These are phyloP conservation scores for Labrus mixtus DNA, from an alignment of 2,113 vertebrate genomes.

Conservation along the genomic window DNA sequence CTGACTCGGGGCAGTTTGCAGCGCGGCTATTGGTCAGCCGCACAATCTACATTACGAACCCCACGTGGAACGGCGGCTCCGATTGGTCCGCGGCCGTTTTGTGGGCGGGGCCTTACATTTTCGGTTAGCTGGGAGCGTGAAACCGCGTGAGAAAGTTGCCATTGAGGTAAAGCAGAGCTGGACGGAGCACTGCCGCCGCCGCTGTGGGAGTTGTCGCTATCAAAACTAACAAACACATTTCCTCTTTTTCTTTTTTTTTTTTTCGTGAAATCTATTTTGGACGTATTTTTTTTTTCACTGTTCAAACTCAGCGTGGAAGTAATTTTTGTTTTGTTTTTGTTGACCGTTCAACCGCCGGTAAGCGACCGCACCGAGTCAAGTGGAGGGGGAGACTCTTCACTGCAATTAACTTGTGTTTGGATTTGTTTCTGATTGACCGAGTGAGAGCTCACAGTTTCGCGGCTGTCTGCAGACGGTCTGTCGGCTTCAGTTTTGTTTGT, in stretches of 20 bases:
- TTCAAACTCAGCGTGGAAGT: constrained; percentile 45
- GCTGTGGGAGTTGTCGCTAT: constrained; percentile 66
- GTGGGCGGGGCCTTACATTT: constrained; percentile 54
- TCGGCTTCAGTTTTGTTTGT: constrained; percentile 23
- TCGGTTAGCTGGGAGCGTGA: constrained; percentile 79
- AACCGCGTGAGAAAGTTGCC: constrained; percentile 85
- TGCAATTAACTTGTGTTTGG: constrained; percentile 74
- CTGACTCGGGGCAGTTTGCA: constrained; percentile 18
- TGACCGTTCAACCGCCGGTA: constrained; percentile 49
- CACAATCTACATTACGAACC: constrained; percentile 7
- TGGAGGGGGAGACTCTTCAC: constrained; percentile 62
- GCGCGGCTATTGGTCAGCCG: constrained; percentile 56
- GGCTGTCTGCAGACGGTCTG: constrained; percentile 30
- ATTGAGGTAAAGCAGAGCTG: constrained; percentile 71
- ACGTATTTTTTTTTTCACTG: too few species aligned
- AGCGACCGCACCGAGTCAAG: constrained; percentile 70
- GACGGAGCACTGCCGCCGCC: constrained; percentile 25
- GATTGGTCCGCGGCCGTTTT: constrained; percentile 57
- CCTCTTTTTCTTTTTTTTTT: constrained; percentile 23
- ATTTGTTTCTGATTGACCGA: constrained; percentile 61
- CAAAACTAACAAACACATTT: constrained; percentile 58
- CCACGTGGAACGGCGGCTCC: constrained; percentile 74
- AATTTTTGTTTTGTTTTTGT: constrained; percentile 52
- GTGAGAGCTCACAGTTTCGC: constrained; percentile 38
- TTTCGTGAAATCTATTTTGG: constrained; percentile 38